Conservation (phyloP, 2,888 invertebrate genomes). For the Parochlus steinenii region DNA sequence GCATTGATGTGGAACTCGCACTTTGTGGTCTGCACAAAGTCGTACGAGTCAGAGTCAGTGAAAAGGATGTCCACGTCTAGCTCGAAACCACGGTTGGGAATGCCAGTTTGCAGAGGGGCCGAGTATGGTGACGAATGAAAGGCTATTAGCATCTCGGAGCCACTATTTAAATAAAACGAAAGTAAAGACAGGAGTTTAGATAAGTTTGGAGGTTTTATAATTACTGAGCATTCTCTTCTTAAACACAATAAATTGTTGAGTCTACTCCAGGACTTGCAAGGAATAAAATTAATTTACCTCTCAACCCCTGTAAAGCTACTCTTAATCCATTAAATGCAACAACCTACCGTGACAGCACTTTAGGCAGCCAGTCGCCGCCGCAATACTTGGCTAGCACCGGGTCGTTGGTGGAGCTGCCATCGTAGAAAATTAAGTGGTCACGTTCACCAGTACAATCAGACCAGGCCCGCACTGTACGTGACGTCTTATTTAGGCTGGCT, state of each 20-base stretch:
- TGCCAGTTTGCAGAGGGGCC: slow-evolving; percentile 51
- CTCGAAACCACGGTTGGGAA: slow-evolving; percentile 62
- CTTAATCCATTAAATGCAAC: too few relatives aligned
- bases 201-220: too few relatives aligned
- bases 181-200: too few relatives aligned
- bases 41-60: slow-evolving; percentile 72
- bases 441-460: slow-evolving; percentile 62
- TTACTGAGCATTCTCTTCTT: too few relatives aligned
- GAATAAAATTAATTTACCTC: too few relatives aligned
- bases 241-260: too few relatives aligned
- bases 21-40: slow-evolving; percentile 45
- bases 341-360: slow-evolving; percentile 46
- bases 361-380: slow-evolving; percentile 71
- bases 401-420: slow-evolving; percentile 67
- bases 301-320: too few relatives aligned
- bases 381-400: slow-evolving; percentile 74
- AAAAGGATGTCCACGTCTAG: slow-evolving; percentile 77
- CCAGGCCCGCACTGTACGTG: slow-evolving; percentile 60
- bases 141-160: slow-evolving; percentile 72
- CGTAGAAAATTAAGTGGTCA: slow-evolving; percentile 73
- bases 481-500: slow-evolving; percentile 50
- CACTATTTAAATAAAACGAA: slow-evolving; percentile 28
- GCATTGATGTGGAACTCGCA: slow-evolving; percentile 67
- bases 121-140: slow-evolving; percentile 75
- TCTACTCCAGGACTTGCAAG: too few relatives aligned